Evolutionary conservation across 1,140 invertebrate genomes (phyloP).

Genomic region (Drosophila arawakana): DNA sequence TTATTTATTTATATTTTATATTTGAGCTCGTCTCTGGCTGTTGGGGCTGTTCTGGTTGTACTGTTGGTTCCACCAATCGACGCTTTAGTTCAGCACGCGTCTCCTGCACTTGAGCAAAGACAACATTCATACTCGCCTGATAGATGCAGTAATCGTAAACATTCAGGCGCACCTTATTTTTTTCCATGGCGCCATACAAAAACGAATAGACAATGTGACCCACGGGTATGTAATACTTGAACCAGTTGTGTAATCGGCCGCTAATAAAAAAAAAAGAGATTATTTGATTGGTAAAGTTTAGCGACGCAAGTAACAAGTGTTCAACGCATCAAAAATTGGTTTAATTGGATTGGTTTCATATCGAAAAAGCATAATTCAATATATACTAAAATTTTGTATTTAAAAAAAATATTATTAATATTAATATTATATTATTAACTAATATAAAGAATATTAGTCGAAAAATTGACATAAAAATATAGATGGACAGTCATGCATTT

Average conservation of each 20-base stretch:
- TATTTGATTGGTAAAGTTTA: background rate
- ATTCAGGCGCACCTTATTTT: slow-evolving; percentile 73
- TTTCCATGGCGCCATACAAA: slow-evolving; percentile 73
- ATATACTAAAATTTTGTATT: no score
- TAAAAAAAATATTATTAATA: no score
- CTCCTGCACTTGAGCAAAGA: slow-evolving; percentile 55
- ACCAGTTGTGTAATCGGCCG: slow-evolving; percentile 55
- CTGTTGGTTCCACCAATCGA: background rate
- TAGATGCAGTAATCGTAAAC: slow-evolving; percentile 70
- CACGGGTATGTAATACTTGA: slow-evolving; percentile 77
- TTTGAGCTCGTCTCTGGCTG: background rate
- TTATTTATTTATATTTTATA: background rate
- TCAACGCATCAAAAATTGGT: no score
- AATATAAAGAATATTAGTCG: no score
- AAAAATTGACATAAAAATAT: no score
- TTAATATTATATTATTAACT: no score
- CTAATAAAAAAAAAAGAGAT: slow-evolving; percentile 29
- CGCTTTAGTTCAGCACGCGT: slow-evolving; percentile 55
- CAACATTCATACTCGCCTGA: slow-evolving; percentile 60
- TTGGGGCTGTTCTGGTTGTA: background rate
- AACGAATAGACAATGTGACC: slow-evolving; percentile 72
- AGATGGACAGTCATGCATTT: no score
- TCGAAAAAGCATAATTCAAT: no score
- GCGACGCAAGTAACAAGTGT: no score
- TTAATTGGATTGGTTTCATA: no score